Evolutionary conservation across 2,797 vertebrate genomes (phyloP).

Genomic region (Anabas testudineus): DNA sequence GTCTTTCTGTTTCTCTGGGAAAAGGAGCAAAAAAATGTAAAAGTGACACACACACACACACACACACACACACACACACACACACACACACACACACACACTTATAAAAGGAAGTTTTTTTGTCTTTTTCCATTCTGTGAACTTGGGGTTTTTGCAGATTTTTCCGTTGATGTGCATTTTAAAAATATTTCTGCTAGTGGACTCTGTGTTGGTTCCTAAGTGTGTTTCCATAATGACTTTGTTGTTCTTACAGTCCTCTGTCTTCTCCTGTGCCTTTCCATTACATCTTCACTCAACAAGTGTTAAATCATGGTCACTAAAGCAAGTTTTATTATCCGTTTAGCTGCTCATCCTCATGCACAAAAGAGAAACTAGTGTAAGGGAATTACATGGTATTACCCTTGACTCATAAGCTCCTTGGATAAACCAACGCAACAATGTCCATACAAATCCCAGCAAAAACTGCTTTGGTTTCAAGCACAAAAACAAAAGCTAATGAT

Average conservation of each 20-base stretch:
- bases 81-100: not conserved
- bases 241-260: not conserved
- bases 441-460: too few species aligned
- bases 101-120: not conserved
- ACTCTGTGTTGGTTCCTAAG: not conserved
- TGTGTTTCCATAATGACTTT: not conserved
- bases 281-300: not conserved
- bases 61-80: not conserved
- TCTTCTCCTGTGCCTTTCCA: not conserved
- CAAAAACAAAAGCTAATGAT: too few species aligned
- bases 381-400: too few species aligned
- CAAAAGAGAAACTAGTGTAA: not conserved
- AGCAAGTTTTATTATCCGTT: not conserved
- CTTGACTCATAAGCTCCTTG: too few species aligned
- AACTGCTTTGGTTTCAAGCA: too few species aligned
- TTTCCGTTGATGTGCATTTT: not conserved
- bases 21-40: not conserved
- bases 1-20: not conserved
- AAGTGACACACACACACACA: not conserved
- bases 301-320: too few species aligned
- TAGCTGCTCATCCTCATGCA: not conserved
- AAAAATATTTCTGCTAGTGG: slow-evolving; percentile 3
- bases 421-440: too few species aligned
- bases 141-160: not conserved
- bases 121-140: not conserved